These are phyloP conservation scores for Pantherophis alleghaniensis DNA, from an alignment of 2,797 vertebrate species.

Conservation along the genomic window DNA sequence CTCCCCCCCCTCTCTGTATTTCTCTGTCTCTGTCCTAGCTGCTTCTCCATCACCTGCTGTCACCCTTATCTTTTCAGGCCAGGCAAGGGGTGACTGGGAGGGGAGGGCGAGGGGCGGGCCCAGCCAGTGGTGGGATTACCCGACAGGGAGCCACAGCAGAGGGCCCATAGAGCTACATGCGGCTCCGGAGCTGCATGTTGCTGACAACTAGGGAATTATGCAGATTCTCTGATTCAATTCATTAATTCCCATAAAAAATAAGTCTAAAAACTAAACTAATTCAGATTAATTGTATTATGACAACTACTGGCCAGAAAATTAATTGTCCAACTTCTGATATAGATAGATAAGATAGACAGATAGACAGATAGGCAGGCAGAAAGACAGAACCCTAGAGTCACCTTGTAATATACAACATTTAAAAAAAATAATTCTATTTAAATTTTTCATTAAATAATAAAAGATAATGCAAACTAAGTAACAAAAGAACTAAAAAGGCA, in stretches of 20 bases:
- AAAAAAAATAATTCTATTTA: background rate
- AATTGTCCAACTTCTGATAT: background rate
- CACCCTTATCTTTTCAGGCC: no score
- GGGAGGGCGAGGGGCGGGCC: no score
- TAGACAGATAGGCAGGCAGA: no score
- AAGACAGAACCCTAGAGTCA: background rate
- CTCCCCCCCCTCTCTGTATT: no score
- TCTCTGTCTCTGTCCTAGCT: no score
- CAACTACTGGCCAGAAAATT: background rate
- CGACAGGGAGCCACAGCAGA: no score
- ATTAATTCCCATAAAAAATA: background rate
- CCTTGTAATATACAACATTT: background rate
- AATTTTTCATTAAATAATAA: background rate
- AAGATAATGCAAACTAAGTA: background rate
- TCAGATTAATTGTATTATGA: background rate
- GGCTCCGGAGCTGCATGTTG: no score
- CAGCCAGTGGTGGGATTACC: no score
- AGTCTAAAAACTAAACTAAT: background rate
- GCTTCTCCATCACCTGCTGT: no score
- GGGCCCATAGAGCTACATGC: no score
- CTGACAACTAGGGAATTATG: background rate
- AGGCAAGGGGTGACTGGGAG: no score
- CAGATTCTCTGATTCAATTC: background rate
- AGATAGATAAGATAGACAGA: background rate
- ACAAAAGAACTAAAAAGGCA: background rate